These are phyloP conservation scores for Cyclophora albipunctata DNA, from an alignment of 2,888 invertebrate species.

Conservation along the genomic window DNA sequence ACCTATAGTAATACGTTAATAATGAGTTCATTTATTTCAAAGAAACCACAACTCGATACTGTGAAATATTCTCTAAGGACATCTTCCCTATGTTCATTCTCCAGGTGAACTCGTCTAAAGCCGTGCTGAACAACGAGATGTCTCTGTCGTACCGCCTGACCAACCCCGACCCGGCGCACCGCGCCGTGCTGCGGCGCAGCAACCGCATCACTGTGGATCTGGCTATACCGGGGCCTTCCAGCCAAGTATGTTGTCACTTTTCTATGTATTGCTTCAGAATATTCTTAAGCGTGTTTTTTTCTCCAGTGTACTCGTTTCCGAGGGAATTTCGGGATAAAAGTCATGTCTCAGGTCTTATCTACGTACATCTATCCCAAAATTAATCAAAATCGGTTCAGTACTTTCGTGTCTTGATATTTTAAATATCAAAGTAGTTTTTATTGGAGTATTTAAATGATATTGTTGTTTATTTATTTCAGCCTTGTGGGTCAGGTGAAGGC, in stretches of 20 bases:
- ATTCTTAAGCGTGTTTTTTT: too few relatives aligned
- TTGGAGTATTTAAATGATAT: too few relatives aligned
- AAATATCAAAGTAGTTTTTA: too few relatives aligned
- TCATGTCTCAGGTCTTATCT: too few relatives aligned
- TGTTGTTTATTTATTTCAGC: slow-evolving; percentile 25
- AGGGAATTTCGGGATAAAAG: too few relatives aligned
- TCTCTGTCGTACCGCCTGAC: slow-evolving; percentile 76
- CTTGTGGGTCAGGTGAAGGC: slow-evolving; percentile 44
- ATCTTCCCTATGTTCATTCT: too few relatives aligned
- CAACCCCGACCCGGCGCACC: slow-evolving; percentile 66
- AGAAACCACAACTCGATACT: too few relatives aligned
- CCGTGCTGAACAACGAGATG: slow-evolving; percentile 86
- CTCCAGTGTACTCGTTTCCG: too few relatives aligned
- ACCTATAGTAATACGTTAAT: not conserved
- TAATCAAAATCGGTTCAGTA: not conserved
- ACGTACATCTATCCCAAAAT: not conserved
- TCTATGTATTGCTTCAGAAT: not conserved
- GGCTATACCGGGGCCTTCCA: slow-evolving; percentile 59
- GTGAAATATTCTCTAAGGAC: too few relatives aligned
- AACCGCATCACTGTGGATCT: slow-evolving; percentile 64
- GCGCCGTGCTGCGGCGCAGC: slow-evolving; percentile 42
- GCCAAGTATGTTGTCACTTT: slow-evolving; percentile 34
- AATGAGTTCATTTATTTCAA: too few relatives aligned
- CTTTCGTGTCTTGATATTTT: too few relatives aligned
- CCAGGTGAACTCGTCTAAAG: slow-evolving; percentile 87